Base-by-base conservation (phyloP, 35 echinoderm and acorn worm genomes). In the Ophioderma brevispina region DNA sequence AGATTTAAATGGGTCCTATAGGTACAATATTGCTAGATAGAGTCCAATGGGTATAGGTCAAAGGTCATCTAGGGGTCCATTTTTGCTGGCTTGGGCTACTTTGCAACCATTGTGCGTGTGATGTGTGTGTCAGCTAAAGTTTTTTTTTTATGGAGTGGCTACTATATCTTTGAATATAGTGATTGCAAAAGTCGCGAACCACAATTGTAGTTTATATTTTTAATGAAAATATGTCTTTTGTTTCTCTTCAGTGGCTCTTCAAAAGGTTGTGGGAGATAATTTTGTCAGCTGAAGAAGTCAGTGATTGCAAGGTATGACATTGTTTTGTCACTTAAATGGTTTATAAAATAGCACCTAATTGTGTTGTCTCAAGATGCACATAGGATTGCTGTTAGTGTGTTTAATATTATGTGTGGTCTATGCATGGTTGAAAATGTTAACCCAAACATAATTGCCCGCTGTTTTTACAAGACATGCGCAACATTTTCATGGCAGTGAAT, bases 261-360 rank as follows among this genome's bases (percentile, higher is more conserved):
- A 39, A 90, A 81, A 36, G 40, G 83, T 32, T 90, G 81, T 55
- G 96, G 96, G 37, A 88, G 80, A 95, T 98, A 30, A 95, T 98
- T 30, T n/a, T 98, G 35, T 84, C 90, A 75, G 96, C 90, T 25
- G 96, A 98, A 92, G 96, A 98, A 95, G 93, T 98, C 78, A 95
- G 96, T 86, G 96, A 98, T 42, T 98, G 93, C 56, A 98, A 98
- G 87, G 96, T 98, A 91, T 4, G 41, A 46, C 41, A 78, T 78
- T 36, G 19, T 32, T 35, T 11, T 15, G 25, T 78, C 11, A 78
- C 0, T 78, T 78, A 30, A 18, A 63, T 30, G 25, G 75, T 21
- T 76, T 1, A 5, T 76, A 31, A 21, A 10, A n/a, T 76, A 2
- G 8, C n/a, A 2, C 30, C 30, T 10, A 76, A 31, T 6, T 76